Conservation (phyloP, 1,140 invertebrate species). For the Drosophila busckii region DNA sequence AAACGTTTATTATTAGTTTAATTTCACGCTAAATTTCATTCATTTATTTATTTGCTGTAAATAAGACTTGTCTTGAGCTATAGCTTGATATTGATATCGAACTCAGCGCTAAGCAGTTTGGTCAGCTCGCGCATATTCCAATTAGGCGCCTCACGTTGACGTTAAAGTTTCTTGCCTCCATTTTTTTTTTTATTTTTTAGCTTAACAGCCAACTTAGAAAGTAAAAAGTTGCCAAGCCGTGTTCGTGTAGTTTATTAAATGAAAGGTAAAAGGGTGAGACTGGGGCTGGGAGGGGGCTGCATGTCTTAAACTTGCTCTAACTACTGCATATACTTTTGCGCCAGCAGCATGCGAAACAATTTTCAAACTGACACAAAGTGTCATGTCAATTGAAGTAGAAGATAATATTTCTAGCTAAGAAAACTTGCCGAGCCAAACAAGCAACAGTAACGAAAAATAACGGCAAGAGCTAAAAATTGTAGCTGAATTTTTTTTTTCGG, state of each 20-base stretch:
- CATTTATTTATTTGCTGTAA: too few species aligned
- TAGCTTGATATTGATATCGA: too few species aligned
- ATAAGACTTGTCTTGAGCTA: too few species aligned
- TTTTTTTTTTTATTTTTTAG: too few species aligned
- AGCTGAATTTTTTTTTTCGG: conserved; percentile 21
- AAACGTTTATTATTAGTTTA: too few species aligned
- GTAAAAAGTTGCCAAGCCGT: conserved; percentile 34
- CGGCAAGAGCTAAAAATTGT: conserved; percentile 13
- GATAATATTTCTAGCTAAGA: conserved; percentile 43
- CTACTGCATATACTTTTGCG: conserved; percentile 37
- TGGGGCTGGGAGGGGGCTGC: background rate
- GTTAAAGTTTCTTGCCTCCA: conserved; percentile 45
- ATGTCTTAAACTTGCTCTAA: conserved; percentile 40
- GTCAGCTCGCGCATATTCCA: too few species aligned
- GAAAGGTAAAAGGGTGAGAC: too few species aligned
- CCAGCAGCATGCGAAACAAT: conserved; percentile 45
- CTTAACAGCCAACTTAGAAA: too few species aligned
- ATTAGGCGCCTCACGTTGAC: conserved; percentile 47
- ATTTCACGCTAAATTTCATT: too few species aligned
- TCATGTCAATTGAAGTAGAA: conserved; percentile 74
- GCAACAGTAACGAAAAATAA: conserved; percentile 12
- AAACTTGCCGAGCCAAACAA: conserved; percentile 14
- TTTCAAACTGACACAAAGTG: conserved; percentile 69
- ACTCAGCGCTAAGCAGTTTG: too few species aligned
- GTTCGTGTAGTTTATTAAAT: background rate